Base-by-base conservation (phyloP, 2,797 vertebrate genomes). In the Percopsis omiscomaycus region DNA sequence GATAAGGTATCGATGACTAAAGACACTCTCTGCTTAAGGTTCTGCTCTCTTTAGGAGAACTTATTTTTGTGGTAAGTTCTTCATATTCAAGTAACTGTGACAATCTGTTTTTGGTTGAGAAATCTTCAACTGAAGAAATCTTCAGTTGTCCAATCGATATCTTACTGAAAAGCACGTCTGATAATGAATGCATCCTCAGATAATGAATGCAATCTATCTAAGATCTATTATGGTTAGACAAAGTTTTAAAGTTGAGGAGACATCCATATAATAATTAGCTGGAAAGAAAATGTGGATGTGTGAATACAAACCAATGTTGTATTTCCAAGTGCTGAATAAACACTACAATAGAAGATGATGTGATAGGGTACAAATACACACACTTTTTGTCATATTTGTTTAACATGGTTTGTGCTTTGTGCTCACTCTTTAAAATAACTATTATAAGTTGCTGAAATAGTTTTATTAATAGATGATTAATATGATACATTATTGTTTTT, bases 11-110 rank as follows among this genome's bases (percentile, higher is more conserved):
- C 49, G 28, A 68, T n/a, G 12, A 69, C 44, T 54, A 27, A 11
- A 56, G 49, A 42, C 3, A 6, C 63, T 47, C 27, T 53, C 42
- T 8, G 32, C 72, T 65, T 27, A 69, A n/a, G 16, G 16, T 27
- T 30, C 5, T 48, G 15, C 1, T 8, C 44, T 54, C 14, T 4
- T 65, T 48, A 49, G 77, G 78, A 80, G 48, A 83, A 73, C 0
- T 22, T 16, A 9, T 15, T n/a, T 45, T 52, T n/a, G 56, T 52
- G 56, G 56, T 68, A 15, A 61, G 16, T 42, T 0, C 60, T 28
- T 13, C 64, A 28, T 51, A 3, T 47, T 72, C 5, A 15, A 57
- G 6, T n/a, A 50, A 1, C 16, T 69, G 13, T 45, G 37, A 32
- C 57, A 55, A 48, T 28, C 48, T 42, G 37, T 66, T 22, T 15